A percentile compares a stretch with the other conserved stretches of the same genome.
phyloP scores from a whole-genome alignment of 2,113 vertebrate genomes.

The Centropus bengalensis region DNA sequence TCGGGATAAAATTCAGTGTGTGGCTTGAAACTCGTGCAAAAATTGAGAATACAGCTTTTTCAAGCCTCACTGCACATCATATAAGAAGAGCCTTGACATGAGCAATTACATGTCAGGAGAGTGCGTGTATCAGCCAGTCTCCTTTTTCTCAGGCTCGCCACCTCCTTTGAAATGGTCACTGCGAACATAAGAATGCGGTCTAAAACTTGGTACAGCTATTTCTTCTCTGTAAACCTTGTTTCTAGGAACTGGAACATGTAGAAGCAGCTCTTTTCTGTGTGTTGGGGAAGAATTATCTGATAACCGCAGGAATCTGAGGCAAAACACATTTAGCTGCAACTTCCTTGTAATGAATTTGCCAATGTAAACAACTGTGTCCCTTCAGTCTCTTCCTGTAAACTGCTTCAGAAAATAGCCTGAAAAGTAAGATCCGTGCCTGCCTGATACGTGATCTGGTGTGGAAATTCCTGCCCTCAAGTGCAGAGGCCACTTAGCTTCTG shows the following conservation, averaged over 20 bases:
- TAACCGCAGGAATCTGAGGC: background rate
- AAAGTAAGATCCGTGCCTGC: background rate
- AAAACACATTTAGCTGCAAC: background rate
- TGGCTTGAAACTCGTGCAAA: background rate
- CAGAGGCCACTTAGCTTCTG: background rate
- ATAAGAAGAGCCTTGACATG: background rate
- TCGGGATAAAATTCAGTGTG: background rate
- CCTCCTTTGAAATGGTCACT: background rate
- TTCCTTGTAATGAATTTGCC: slow-evolving; percentile 10
- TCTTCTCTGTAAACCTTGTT: background rate
- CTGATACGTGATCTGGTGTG: background rate
- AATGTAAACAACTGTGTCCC: background rate
- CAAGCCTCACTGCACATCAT: background rate
- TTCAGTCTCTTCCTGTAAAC: background rate
- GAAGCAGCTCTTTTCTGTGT: background rate
- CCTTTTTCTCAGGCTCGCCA: background rate
- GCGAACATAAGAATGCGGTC: background rate
- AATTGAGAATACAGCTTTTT: background rate
- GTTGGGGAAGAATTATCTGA: background rate
- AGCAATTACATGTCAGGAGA: background rate
- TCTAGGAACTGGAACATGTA: background rate
- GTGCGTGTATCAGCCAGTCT: background rate
- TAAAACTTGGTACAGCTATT: background rate
- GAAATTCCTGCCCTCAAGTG: background rate
- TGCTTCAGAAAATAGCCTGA: background rate